These are phyloP conservation scores for Arion vulgaris DNA, from an alignment of 1,140 invertebrate species.

Conservation along the genomic window DNA sequence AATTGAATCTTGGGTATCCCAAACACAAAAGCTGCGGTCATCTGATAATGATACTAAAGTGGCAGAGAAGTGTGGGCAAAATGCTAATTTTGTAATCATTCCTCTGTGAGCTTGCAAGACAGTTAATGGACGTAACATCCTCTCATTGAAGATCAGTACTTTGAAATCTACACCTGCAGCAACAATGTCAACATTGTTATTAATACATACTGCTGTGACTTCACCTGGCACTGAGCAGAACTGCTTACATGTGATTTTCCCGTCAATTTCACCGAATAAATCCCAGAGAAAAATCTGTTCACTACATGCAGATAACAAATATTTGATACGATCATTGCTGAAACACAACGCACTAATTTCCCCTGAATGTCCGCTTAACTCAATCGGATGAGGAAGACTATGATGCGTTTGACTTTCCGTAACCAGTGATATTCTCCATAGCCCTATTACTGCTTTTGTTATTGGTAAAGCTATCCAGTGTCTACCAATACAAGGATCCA, in stretches of 20 bases:
- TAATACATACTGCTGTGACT: slow-evolving; percentile 46
- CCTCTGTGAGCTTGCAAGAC: slow-evolving; percentile 62
- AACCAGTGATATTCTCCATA: slow-evolving; percentile 46
- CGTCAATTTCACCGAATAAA: slow-evolving; percentile 34
- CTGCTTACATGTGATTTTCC: slow-evolving; percentile 45
- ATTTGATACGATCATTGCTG: slow-evolving; percentile 17
- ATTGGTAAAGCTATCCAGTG: slow-evolving; percentile 48
- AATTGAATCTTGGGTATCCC: slow-evolving; percentile 57
- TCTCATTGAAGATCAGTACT: slow-evolving; percentile 43
- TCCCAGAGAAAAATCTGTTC: slow-evolving; percentile 60
- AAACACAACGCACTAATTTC: slow-evolving; percentile 47
- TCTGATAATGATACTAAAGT: slow-evolving; percentile 68
- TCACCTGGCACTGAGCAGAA: slow-evolving; percentile 42
- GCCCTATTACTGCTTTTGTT: slow-evolving; percentile 44
- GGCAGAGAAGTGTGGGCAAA: slow-evolving; percentile 66
- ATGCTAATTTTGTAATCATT: slow-evolving; percentile 62
- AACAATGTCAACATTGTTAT: slow-evolving; percentile 46
- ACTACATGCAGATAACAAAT: slow-evolving; percentile 51
- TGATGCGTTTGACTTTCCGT: background rate
- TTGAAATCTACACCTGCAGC: slow-evolving; percentile 49
- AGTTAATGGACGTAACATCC: slow-evolving; percentile 43
- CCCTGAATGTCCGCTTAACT: slow-evolving; percentile 48
- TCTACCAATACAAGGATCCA: slow-evolving; percentile 39
- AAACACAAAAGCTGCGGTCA: slow-evolving; percentile 69
- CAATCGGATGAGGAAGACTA: too few relatives aligned